Evolutionary conservation across 2,797 vertebrate species (phyloP), one percentile per base, ranked within the genome.

Genomic region (Eidolon dupreanum): DNA sequence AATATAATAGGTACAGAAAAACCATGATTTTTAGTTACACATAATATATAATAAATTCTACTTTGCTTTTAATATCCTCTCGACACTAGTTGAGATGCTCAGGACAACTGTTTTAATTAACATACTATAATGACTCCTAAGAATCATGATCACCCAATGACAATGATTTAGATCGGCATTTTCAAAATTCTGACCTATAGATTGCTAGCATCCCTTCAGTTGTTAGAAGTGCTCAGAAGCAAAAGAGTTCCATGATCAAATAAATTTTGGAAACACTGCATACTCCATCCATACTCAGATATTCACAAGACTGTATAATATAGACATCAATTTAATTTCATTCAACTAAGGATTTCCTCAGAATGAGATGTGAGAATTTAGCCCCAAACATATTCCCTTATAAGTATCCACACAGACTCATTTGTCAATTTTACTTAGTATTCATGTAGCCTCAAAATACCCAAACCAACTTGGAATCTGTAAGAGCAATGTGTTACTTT

Each of bases 281-380:
- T 38, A 38, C 10, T 33, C 43, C 75, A 6, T 17, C 59, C 68
- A 11, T 65, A 43, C 9, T 75, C 16, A 84, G 7, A 73, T 90
- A 83, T 38, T 90, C 33, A 81, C 31, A 63, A 70, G 15, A 19
- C 6, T 92, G 36, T 65, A 20, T n/a, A 71, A 16, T 55, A 33
- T n/a, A 92, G 8, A 92, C 31, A 43, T 36, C 33, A 38, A 24
- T 63, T 91, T 55, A 94, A 79, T 83, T 82, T 93, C 70, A 5
- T 89, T 94, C 71, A 75, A 86, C 36, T 15, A 96, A 79, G 9
- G 17, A 68, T 88, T 95, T 96, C 49, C 19, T 95, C 51, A 43
- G 36, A 81, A 65, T 46, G 0, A 95, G 24, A 43, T 92, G 13
- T 86, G n/a, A 74, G 49, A 79, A 94, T 41, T 82, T 59, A 59